Percentiles rank a stretch among this genome's conserved stretches.
Conservation (phyloP, 2,113 vertebrate genomes). For the Lanius collurio region DNA sequence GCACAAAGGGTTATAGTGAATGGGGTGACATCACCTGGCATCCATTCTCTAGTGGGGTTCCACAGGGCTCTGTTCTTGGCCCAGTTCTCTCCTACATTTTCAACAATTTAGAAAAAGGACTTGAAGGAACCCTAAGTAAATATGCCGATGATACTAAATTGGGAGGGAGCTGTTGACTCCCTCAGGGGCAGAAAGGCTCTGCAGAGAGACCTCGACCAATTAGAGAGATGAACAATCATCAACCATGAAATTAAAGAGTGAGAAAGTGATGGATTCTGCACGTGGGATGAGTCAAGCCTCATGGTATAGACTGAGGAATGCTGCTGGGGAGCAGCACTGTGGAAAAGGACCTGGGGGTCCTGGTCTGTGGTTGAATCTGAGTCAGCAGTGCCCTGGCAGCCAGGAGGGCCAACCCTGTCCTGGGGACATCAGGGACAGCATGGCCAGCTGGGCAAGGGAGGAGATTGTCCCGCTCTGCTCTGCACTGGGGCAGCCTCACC, state of each 20-base stretch:
- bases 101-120: not conserved
- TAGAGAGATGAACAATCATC: not conserved
- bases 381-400: not conserved
- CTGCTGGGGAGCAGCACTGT: not conserved
- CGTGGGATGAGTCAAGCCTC: rapidly evolving
- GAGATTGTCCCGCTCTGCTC: not conserved
- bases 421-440: not conserved
- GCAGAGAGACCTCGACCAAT: not conserved
- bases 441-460: rapidly evolving
- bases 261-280: not conserved
- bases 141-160: not conserved
- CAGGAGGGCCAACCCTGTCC: rapidly evolving
- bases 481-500: rapidly evolving
- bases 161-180: not conserved
- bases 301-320: not conserved
- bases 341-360: not conserved
- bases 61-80: not conserved
- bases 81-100: not conserved
- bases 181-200: not conserved
- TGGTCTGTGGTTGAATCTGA: rapidly evolving
- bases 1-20: not conserved
- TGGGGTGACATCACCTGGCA: not conserved
- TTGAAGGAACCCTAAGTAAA: not conserved
- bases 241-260: not conserved
- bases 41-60: not conserved